Evolutionary conservation across 2,888 invertebrate species (phyloP).

Genomic region (Scaeva pyrastri): DNA sequence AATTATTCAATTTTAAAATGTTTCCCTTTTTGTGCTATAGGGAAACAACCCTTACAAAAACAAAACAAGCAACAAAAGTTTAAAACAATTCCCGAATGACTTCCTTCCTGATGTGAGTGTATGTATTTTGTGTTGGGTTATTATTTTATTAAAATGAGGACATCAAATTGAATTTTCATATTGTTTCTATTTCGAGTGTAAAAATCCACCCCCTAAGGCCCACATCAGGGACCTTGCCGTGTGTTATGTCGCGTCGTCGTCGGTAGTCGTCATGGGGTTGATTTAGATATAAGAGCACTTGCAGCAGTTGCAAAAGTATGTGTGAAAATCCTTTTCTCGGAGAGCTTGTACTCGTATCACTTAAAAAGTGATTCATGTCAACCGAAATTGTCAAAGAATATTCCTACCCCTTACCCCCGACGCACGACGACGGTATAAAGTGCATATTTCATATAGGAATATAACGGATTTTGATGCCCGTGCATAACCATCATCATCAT

Average conservation of each 20-base stretch:
- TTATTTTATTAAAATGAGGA: slow-evolving; percentile 81
- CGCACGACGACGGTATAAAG: not conserved
- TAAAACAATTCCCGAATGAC: slow-evolving; percentile 81
- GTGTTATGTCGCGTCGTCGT: too few relatives aligned
- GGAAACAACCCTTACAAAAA: slow-evolving; percentile 53
- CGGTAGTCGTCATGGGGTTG: slow-evolving; percentile 32
- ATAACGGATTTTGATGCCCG: slow-evolving; percentile 20
- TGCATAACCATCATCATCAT: not conserved
- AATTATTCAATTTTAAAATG: slow-evolving; percentile 77
- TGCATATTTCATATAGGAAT: slow-evolving; percentile 58
- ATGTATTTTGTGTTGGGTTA: slow-evolving; percentile 57
- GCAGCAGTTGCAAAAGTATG: slow-evolving; percentile 2
- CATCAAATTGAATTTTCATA: slow-evolving; percentile 84
- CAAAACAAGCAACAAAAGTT: slow-evolving; percentile 30
- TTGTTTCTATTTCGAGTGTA: slow-evolving; percentile 57
- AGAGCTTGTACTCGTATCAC: slow-evolving; percentile 78
- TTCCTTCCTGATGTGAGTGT: slow-evolving; percentile 78
- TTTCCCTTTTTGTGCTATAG: slow-evolving; percentile 38
- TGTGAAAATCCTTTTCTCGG: slow-evolving; percentile 70
- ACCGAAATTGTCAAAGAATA: slow-evolving; percentile 78
- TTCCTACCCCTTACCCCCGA: slow-evolving; percentile 24
- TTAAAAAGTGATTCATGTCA: slow-evolving; percentile 82
- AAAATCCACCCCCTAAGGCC: slow-evolving; percentile 52
- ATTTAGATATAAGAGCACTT: slow-evolving; percentile 1
- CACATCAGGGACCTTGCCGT: not conserved